A percentile compares a stretch with the other conserved stretches of the same genome.
These are phyloP conservation scores for Spodoptera picta DNA, from an alignment of 2,888 invertebrate species.

Conservation along the genomic window DNA sequence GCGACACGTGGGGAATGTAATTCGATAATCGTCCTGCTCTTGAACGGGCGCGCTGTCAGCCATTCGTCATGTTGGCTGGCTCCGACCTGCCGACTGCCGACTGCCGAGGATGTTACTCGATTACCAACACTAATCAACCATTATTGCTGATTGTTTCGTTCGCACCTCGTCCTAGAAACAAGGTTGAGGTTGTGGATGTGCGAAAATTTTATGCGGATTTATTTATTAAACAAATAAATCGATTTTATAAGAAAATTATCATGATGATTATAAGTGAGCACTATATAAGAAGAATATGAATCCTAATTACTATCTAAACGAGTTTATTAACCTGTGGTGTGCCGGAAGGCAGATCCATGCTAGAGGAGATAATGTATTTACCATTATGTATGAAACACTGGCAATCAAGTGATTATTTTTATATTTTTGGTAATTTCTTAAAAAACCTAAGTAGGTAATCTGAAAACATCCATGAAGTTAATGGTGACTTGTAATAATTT, in stretches of 20 bases:
- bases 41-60: slow-evolving; percentile 78
- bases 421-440: too few relatives aligned
- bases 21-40: slow-evolving; percentile 86
- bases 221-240: neutral
- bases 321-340: too few relatives aligned
- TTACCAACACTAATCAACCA: slow-evolving; percentile 44
- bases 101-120: slow-evolving; percentile 45
- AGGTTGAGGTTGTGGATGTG: neutral
- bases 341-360: too few relatives aligned
- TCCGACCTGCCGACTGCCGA: slow-evolving; percentile 43
- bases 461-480: too few relatives aligned
- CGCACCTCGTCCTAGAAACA: slow-evolving; percentile 35
- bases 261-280: slow-evolving; percentile 2
- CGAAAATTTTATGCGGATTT: neutral
- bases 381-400: too few relatives aligned
- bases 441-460: too few relatives aligned
- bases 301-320: too few relatives aligned
- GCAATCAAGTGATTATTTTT: too few relatives aligned
- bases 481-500: too few relatives aligned
- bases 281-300: too few relatives aligned
- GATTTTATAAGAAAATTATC: neutral
- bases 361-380: too few relatives aligned
- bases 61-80: slow-evolving; percentile 78
- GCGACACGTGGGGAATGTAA: slow-evolving; percentile 79
- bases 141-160: slow-evolving; percentile 24